Base-by-base conservation (phyloP, 2,113 vertebrate species). In the Brienomyrus longianalis region DNA sequence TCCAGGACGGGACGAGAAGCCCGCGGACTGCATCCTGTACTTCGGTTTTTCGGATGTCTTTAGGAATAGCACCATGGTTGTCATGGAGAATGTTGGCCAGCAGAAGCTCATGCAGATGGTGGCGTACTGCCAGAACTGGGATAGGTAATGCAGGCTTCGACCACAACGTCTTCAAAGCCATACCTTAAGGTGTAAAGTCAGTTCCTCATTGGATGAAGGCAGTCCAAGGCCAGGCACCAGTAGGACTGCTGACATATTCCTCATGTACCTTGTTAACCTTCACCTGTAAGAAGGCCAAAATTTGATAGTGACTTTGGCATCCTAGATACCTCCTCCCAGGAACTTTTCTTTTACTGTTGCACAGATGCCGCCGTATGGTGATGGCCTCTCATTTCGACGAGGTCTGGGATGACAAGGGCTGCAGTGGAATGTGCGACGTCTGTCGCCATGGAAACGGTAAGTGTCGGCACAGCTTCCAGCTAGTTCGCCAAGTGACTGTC, bases 71-170 rank as follows among this genome's bases (percentile, higher is more conserved):
- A 95, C 97, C 35, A 99, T 99, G 98, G 98, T 99, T 51, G 97
- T 99, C 89, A 99, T 99, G 98, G 98, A 99, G 93, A 99, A 97
- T 0, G 97, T 98, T 0, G 98, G 98, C 15, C 98, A 99, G 89
- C 94, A 98, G 94, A 99, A 99, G 91, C 96, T 99, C 31, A 97
- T 97, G 51, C 96, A 97, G 88, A 99, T 99, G 96, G 97, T 99
- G 5, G 96, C 96, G 0, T 99, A 98, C 91, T 99, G 98, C 92
- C 97, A 98, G 88, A 96, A 95, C 70, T 91, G 95, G 39, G 96
- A 90, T 95, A 97, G 95, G 98, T 98, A 93, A 92, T 1, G 54
- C 27, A 43, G 15, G 9, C 48, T 47, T 52, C 17, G 3, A 48
- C 45, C 17, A 84, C 7, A 21, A 48, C 3, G 8, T 84, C 21